Percentiles rank a stretch among this genome's conserved stretches.
These are phyloP conservation scores for Hylyphantes graminicola DNA, from an alignment of 1,140 invertebrate species.

Conservation along the genomic window DNA sequence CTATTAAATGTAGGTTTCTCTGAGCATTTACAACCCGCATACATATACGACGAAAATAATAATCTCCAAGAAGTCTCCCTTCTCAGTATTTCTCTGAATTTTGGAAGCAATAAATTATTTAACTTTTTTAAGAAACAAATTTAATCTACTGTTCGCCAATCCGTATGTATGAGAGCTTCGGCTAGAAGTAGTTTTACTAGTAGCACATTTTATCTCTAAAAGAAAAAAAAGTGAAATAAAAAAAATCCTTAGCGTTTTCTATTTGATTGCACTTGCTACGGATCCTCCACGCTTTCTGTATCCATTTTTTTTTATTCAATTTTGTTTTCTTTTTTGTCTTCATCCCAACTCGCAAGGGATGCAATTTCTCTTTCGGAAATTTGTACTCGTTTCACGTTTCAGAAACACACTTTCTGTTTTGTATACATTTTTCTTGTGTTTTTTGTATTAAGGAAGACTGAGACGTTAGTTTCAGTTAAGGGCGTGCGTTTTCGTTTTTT, in stretches of 20 bases:
- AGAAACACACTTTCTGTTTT: neutral
- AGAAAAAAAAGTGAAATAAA: neutral
- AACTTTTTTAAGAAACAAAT: neutral
- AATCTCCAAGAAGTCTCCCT: too few relatives aligned
- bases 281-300: neutral
- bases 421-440: neutral
- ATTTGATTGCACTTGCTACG: constrained; percentile 25
- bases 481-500: too few relatives aligned
- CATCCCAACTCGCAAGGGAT: constrained; percentile 35
- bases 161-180: neutral
- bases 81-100: too few relatives aligned
- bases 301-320: constrained; percentile 2
- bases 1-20: too few relatives aligned
- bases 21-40: too few relatives aligned
- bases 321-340: constrained; percentile 22
- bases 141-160: neutral
- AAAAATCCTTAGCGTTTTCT: constrained; percentile 11
- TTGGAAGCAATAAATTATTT: neutral
- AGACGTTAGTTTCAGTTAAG: neutral
- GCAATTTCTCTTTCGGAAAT: constrained; percentile 40
- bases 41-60: too few relatives aligned
- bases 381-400: constrained; percentile 38
- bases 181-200: neutral
- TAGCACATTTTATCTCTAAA: neutral
- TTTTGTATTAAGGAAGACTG: neutral